phyloP scores from a whole-genome alignment of 2,888 invertebrate species.

The Pecten maximus region DNA sequence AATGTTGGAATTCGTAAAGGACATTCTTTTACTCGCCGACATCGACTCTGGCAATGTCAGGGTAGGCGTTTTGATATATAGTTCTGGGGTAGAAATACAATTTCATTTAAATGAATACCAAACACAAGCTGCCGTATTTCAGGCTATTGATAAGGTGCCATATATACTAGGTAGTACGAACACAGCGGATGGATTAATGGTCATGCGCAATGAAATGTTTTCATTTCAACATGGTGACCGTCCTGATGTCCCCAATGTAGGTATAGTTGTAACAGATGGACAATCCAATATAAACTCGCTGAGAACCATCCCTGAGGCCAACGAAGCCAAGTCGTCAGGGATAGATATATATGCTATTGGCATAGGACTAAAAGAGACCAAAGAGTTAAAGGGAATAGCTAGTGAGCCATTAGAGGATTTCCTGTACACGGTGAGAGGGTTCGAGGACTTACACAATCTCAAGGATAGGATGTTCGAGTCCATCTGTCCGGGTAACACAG shows the following conservation, averaged over 20 bases:
- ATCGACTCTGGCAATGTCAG: slow-evolving; percentile 71
- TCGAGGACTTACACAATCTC: slow-evolving; percentile 61
- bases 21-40: slow-evolving; percentile 62
- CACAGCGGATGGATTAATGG: slow-evolving; percentile 69
- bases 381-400: slow-evolving; percentile 66
- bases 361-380: slow-evolving; percentile 64
- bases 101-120: slow-evolving; percentile 66
- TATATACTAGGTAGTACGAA: slow-evolving; percentile 71
- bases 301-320: slow-evolving; percentile 70
- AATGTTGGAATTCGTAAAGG: slow-evolving; percentile 67
- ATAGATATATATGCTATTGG: slow-evolving; percentile 68
- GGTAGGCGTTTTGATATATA: slow-evolving; percentile 69
- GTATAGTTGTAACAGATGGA: slow-evolving; percentile 73
- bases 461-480: slow-evolving; percentile 63
- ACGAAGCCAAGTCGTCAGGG: slow-evolving; percentile 53
- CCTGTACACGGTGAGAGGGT: slow-evolving; percentile 58
- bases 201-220: slow-evolving; percentile 66
- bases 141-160: slow-evolving; percentile 62
- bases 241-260: slow-evolving; percentile 64
- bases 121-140: slow-evolving; percentile 54
- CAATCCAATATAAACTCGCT: slow-evolving; percentile 72
- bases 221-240: slow-evolving; percentile 69
- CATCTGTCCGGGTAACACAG: slow-evolving; percentile 57
- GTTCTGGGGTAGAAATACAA: slow-evolving; percentile 61
- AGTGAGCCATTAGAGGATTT: slow-evolving; percentile 58